Percentiles rank a stretch among this genome's conserved stretches.
Conservation (phyloP, 1,140 invertebrate genomes). For the Heterodera carotae region DNA sequence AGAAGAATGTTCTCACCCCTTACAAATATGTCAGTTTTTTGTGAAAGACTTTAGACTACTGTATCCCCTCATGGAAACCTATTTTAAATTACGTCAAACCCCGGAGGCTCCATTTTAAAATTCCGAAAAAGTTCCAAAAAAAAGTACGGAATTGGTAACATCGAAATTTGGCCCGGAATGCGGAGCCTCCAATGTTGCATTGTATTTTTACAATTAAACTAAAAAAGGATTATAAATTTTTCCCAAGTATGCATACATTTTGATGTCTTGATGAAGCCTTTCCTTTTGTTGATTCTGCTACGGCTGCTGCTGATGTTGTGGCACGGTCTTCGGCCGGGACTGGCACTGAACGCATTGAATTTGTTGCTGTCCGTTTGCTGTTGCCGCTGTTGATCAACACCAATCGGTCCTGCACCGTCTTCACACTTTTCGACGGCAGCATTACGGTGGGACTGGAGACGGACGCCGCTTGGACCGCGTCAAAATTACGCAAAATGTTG, state of each 20-base stretch:
- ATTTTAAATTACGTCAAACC: no score
- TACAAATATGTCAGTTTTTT: no score
- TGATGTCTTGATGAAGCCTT: not conserved
- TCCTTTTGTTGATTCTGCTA: not conserved
- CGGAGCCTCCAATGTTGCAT: no score
- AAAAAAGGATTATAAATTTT: no score
- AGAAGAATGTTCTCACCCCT: no score
- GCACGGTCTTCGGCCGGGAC: not conserved
- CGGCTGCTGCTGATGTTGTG: not conserved
- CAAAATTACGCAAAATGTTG: not conserved
- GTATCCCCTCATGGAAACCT: no score
- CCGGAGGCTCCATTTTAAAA: no score
- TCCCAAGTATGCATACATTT: not conserved
- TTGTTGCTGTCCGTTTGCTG: not conserved
- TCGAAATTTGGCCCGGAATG: no score
- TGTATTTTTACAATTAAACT: no score
- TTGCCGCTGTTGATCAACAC: constrained; percentile 5
- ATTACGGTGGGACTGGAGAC: not conserved
- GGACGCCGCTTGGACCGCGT: not conserved
- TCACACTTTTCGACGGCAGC: not conserved
- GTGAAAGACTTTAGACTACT: no score
- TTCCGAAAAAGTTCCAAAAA: no score
- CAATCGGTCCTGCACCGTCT: not conserved
- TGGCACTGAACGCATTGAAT: not conserved
- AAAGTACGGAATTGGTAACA: no score